phyloP scores from a whole-genome alignment of 2,797 vertebrate genomes.

The Poecilia gillii region DNA sequence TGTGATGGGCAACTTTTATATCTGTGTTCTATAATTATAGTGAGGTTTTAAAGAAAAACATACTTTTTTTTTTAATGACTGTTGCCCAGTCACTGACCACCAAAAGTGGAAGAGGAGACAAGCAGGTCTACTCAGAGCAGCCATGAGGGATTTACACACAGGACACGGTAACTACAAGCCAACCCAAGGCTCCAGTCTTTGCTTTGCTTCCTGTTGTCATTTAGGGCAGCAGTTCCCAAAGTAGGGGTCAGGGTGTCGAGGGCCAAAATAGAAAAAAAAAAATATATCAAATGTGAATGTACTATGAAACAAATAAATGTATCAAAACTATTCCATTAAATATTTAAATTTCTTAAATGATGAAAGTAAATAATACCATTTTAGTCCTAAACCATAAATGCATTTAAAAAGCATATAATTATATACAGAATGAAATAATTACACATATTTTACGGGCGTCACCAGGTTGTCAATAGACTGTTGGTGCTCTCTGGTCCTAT shows the following conservation, averaged over 20 bases:
- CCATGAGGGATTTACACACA: constrained; percentile 44
- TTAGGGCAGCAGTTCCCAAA: background rate
- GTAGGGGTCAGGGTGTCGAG: no score
- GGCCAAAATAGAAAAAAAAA: no score
- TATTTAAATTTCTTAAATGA: background rate
- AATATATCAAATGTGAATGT: no score
- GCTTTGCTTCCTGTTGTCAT: background rate
- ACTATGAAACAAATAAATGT: no score
- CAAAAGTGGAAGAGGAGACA: constrained; percentile 25
- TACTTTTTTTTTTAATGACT: background rate
- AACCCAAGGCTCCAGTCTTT: background rate
- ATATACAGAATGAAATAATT: no score
- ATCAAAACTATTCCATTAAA: no score
- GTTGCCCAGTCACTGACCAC: constrained; percentile 67
- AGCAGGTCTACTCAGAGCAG: constrained; percentile 49
- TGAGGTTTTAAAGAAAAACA: background rate
- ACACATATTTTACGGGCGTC: no score
- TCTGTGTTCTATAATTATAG: background rate
- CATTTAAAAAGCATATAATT: no score
- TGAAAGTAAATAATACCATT: no score
- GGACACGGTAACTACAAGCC: constrained; percentile 36
- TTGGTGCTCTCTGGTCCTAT: no score
- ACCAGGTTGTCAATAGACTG: no score
- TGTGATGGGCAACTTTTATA: constrained; percentile 60
- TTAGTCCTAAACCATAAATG: no score